These are phyloP conservation scores for Myiozetetes cayanensis DNA, from an alignment of 2,113 vertebrate species.

Conservation along the genomic window DNA sequence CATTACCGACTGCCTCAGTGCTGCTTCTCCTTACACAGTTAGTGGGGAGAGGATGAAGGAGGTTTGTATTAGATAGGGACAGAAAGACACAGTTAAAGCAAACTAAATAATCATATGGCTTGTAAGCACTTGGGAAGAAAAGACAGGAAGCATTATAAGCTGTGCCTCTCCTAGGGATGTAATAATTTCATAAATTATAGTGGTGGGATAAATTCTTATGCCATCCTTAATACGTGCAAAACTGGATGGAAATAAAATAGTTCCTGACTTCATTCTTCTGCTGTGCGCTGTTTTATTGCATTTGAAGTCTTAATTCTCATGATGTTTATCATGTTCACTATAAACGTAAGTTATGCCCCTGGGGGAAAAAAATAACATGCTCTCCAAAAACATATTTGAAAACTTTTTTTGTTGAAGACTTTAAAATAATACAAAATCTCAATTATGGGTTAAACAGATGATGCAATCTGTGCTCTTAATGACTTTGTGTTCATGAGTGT, in stretches of 20 bases:
- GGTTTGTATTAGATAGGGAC: not conserved
- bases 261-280: conserved; percentile 44
- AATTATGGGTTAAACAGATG: not conserved
- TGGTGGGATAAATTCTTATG: not conserved
- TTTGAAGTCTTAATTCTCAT: conserved; percentile 1
- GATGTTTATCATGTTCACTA: not conserved
- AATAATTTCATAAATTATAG: not conserved
- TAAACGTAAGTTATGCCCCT: conserved; percentile 2
- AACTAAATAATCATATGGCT: not conserved
- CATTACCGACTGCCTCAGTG: not conserved
- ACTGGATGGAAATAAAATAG: conserved; percentile 53
- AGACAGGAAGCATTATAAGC: not conserved
- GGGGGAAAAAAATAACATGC: not conserved
- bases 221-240: conserved; percentile 41
- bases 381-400: conserved; percentile 12
- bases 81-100: not conserved
- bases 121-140: not conserved
- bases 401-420: not conserved
- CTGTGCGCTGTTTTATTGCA: conserved; percentile 45
- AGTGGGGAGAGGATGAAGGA: not conserved
- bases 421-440: not conserved
- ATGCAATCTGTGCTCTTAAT: not conserved
- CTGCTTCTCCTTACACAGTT: not conserved
- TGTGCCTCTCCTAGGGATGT: conserved; percentile 13
- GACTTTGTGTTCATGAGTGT: not conserved